Conservation (phyloP, 1,140 invertebrate species). For the Wasmannia auropunctata region DNA sequence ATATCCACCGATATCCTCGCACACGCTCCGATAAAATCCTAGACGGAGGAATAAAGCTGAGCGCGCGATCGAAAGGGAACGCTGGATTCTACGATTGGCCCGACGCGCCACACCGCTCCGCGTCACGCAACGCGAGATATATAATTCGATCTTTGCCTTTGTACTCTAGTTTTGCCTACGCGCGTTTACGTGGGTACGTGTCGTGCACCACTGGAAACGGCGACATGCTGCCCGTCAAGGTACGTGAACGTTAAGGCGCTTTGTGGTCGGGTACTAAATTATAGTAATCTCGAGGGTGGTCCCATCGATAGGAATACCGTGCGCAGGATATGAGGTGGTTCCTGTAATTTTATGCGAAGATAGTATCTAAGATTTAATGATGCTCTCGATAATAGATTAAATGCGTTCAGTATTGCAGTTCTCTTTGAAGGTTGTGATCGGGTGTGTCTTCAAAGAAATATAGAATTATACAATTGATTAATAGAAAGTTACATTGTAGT, state of each 20-base stretch:
- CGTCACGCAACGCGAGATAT: slow-evolving; percentile 72
- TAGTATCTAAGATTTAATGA: not conserved
- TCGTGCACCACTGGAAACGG: slow-evolving; percentile 14
- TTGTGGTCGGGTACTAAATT: not conserved
- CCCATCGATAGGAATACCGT: not conserved
- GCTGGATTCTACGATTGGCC: slow-evolving; percentile 73
- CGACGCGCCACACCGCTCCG: slow-evolving; percentile 49
- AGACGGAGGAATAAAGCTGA: slow-evolving; percentile 54
- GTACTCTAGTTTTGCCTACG: slow-evolving; percentile 67
- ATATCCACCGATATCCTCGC: slow-evolving; percentile 61
- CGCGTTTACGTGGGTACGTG: slow-evolving; percentile 49
- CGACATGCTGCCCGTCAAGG: slow-evolving; percentile 71
- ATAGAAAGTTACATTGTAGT: not conserved
- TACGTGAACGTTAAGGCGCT: slow-evolving; percentile 43
- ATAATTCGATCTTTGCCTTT: slow-evolving; percentile 77
- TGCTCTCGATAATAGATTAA: not conserved
- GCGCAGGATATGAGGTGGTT: not conserved
- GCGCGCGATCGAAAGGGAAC: slow-evolving; percentile 73
- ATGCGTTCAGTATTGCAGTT: not conserved
- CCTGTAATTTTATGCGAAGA: not conserved
- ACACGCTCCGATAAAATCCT: slow-evolving; percentile 70
- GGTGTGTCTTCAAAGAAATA: not conserved
- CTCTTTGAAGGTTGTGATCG: not conserved
- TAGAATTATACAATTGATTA: not conserved
- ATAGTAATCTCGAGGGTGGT: not conserved